A percentile compares a stretch with the other conserved stretches of the same genome.
Conservation (phyloP, 2,888 invertebrate species). For the Melieria crassipennis region DNA sequence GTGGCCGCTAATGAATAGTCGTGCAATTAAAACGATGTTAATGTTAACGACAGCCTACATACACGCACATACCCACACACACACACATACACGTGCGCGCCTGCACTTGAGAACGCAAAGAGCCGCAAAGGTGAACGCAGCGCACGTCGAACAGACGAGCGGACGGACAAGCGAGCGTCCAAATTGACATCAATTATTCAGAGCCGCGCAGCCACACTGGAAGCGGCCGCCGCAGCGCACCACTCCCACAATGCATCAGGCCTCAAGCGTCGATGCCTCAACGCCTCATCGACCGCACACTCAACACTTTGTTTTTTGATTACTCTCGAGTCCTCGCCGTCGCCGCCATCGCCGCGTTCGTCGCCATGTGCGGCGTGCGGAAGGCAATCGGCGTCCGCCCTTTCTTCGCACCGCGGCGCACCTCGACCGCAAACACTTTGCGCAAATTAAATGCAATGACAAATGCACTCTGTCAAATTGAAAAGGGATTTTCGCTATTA, state of each 20-base stretch:
- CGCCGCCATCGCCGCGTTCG: neutral
- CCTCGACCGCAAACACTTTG: conserved; percentile 30
- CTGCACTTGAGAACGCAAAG: too few relatives aligned
- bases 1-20: too few relatives aligned
- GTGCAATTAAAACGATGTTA: too few relatives aligned
- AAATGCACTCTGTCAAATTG: conserved; percentile 56
- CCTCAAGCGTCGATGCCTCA: neutral
- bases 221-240: conserved; percentile 25
- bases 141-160: neutral
- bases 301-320: neutral
- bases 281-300: neutral
- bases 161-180: neutral
- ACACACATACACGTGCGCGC: neutral
- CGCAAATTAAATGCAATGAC: conserved; percentile 50
- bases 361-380: conserved; percentile 47
- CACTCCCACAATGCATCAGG: neutral
- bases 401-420: conserved; percentile 35
- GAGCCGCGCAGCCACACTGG: conserved; percentile 35
- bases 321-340: neutral
- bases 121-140: neutral
- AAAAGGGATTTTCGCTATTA: conserved; percentile 62
- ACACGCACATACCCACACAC: conserved; percentile 5
- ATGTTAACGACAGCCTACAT: neutral
- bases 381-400: conserved; percentile 30
- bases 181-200: conserved; percentile 20